Conservation (phyloP, 1,140 invertebrate species). For the Hyles euphorbiae region DNA sequence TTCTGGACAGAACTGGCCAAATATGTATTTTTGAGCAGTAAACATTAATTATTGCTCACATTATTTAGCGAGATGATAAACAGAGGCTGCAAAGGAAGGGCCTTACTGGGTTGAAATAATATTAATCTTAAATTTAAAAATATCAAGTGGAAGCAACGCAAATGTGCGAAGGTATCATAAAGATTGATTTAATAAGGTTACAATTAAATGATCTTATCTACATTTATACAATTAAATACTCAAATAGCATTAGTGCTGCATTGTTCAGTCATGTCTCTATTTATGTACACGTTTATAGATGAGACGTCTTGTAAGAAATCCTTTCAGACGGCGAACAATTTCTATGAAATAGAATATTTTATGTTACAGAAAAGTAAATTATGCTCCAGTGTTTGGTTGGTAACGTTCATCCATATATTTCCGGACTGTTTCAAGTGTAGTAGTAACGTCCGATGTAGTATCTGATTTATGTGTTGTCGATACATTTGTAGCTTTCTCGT, state of each 20-base stretch:
- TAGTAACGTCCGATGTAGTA: constrained; percentile 40
- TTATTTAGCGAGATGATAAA: background rate
- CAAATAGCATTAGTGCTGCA: too few species aligned
- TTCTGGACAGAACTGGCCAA: background rate
- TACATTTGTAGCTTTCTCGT: constrained; percentile 59
- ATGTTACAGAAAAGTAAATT: constrained; percentile 42
- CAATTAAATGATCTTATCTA: too few species aligned
- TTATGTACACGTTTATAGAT: constrained; percentile 30
- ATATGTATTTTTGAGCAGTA: constrained; percentile 2
- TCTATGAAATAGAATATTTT: constrained; percentile 40
- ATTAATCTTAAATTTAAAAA: too few species aligned
- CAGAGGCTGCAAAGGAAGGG: constrained; percentile 10
- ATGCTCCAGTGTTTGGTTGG: constrained; percentile 37
- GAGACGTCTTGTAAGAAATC: constrained; percentile 38
- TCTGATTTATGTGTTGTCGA: constrained; percentile 66
- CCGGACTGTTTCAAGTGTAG: constrained; percentile 24
- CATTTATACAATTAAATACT: too few species aligned
- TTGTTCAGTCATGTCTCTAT: background rate
- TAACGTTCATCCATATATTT: constrained; percentile 42
- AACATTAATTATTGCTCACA: constrained; percentile 7
- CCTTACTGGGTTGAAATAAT: constrained; percentile 4
- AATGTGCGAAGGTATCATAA: too few species aligned
- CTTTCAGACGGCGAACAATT: constrained; percentile 33
- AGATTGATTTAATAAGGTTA: too few species aligned
- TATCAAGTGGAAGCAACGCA: too few species aligned